Percentiles rank a stretch among this genome's conserved stretches.
phyloP scores from a whole-genome alignment of 2,113 vertebrate genomes.

The Mesembrinibis cayennensis region DNA sequence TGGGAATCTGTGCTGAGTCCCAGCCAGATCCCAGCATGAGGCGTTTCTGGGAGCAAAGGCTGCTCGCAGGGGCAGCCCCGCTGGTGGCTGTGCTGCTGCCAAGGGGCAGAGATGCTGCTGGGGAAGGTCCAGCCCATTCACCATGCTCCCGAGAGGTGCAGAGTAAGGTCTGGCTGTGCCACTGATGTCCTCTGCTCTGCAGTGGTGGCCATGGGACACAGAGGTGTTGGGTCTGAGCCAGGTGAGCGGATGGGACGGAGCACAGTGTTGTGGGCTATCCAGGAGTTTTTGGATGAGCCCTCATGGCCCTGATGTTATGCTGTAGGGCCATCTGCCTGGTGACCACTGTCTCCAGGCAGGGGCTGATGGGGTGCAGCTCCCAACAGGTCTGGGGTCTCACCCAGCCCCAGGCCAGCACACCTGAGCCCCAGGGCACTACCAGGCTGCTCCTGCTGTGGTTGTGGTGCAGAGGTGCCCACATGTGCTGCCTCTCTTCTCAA shows the following conservation, averaged over 20 bases:
- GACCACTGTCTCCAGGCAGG: not conserved
- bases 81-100: not conserved
- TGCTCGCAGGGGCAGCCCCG: fast-evolving
- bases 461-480: not conserved
- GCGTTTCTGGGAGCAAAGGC: not conserved
- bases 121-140: not conserved
- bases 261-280: not conserved
- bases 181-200: not conserved
- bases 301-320: not conserved
- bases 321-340: fast-evolving
- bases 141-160: not conserved
- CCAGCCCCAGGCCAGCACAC: not conserved
- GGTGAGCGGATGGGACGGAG: not conserved
- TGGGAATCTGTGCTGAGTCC: not conserved
- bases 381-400: not conserved
- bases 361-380: not conserved
- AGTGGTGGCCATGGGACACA: fast-evolving
- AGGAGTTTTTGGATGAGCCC: not conserved
- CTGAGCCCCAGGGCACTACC: not conserved
- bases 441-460: not conserved
- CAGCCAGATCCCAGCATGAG: not conserved
- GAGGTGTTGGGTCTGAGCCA: not conserved
- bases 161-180: not conserved
- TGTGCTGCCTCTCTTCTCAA: not conserved
- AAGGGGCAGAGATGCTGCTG: not conserved